These are phyloP conservation scores for Euthynnus affinis DNA, from an alignment of 2,797 vertebrate species.

Conservation along the genomic window DNA sequence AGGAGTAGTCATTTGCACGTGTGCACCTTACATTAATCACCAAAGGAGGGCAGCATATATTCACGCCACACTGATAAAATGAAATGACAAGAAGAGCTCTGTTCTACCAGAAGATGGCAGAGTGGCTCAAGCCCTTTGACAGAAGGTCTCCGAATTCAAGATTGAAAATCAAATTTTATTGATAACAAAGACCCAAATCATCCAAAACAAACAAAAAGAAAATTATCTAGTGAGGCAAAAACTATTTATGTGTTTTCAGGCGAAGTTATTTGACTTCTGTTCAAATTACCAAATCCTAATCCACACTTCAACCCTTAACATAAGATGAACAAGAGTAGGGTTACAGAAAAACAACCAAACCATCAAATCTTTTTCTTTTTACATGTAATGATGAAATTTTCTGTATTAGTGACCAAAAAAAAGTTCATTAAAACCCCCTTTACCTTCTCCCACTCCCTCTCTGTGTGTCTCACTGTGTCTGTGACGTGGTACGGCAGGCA, in stretches of 20 bases:
- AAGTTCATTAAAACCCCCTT: conserved; percentile 13
- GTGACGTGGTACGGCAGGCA: conserved; percentile 4
- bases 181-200: not conserved
- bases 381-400: not conserved
- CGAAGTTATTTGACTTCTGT: not conserved
- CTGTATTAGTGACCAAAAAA: not conserved
- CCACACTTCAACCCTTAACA: not conserved
- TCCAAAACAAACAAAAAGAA: not conserved
- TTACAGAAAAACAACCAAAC: not conserved
- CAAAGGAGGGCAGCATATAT: conserved; percentile 67
- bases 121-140: conserved; percentile 11
- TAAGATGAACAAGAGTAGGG: not conserved
- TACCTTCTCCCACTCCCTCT: not conserved
- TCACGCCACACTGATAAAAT: conserved; percentile 12
- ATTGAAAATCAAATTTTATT: conserved; percentile 2
- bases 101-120: conserved; percentile 55
- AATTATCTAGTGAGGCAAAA: not conserved
- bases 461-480: conserved; percentile 1
- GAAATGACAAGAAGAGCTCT: not conserved
- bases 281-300: not conserved
- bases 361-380: not conserved
- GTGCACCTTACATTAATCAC: conserved; percentile 28
- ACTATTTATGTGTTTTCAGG: not conserved
- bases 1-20: not conserved
- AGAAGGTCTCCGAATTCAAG: not conserved